Conservation (phyloP, 2,113 vertebrate genomes). For the Brachyhypopomus gauderio region DNA sequence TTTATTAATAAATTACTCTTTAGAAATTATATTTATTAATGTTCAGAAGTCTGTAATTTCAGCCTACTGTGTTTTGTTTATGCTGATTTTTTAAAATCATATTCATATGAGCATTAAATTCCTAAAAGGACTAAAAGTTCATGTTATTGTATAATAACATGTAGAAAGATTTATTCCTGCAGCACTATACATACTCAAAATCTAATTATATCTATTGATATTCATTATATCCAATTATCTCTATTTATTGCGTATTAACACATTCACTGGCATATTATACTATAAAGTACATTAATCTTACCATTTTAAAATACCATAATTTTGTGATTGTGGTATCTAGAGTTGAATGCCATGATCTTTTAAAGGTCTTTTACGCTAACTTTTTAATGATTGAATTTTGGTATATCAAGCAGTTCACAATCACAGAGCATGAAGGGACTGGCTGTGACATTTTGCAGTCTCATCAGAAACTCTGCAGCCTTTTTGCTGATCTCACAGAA, state of each 20-base stretch:
- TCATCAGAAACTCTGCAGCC: no score
- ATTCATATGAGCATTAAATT: background rate
- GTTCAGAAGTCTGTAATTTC: background rate
- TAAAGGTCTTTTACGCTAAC: no score
- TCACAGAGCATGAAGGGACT: no score
- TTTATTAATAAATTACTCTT: slow-evolving; percentile 16
- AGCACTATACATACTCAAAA: background rate
- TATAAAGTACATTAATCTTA: background rate
- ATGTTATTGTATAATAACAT: background rate
- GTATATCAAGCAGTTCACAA: no score
- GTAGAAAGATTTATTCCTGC: background rate
- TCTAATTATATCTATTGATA: background rate
- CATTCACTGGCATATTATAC: background rate
- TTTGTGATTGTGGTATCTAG: background rate
- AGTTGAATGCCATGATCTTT: background rate
- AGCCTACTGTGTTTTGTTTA: background rate
- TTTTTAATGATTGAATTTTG: no score
- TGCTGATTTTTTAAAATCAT: background rate
- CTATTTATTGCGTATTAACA: background rate
- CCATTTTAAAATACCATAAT: background rate
- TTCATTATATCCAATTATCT: background rate
- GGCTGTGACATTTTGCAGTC: no score
- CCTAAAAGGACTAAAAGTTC: background rate
- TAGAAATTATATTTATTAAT: background rate
- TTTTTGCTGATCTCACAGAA: no score